phyloP scores from a whole-genome alignment of 2,888 invertebrate species.

The Acanthosepion pharaonis region DNA sequence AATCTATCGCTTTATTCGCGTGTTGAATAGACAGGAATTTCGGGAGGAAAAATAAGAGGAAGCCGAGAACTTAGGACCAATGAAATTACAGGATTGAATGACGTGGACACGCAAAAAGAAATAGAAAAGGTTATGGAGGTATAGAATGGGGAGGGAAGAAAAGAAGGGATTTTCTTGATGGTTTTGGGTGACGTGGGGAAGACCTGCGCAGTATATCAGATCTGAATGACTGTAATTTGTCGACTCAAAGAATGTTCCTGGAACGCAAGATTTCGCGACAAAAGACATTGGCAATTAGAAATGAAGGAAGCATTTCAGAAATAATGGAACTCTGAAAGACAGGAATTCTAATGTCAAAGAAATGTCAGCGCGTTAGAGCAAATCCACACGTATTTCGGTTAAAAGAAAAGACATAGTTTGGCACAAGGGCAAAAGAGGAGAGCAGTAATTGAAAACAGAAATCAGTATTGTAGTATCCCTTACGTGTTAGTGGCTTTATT shows the following conservation, averaged over 20 bases:
- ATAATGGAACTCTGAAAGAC: constrained; percentile 1
- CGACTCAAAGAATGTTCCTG: background rate
- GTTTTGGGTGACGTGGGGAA: too few relatives aligned
- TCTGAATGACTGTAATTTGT: background rate
- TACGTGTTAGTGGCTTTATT: too few relatives aligned
- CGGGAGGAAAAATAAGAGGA: too few relatives aligned
- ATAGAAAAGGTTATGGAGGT: too few relatives aligned
- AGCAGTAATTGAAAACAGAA: too few relatives aligned
- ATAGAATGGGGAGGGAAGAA: background rate
- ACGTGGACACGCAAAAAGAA: too few relatives aligned
- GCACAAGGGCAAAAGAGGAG: too few relatives aligned
- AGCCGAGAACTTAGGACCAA: too few relatives aligned
- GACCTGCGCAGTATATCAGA: background rate
- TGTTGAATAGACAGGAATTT: background rate
- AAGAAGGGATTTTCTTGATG: too few relatives aligned
- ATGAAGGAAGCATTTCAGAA: background rate
- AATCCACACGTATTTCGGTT: background rate
- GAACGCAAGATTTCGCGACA: background rate
- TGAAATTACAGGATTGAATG: too few relatives aligned
- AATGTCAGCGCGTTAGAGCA: background rate
- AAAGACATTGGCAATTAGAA: constrained; percentile 1
- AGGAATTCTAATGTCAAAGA: background rate
- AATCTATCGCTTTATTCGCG: background rate
- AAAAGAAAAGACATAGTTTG: background rate
- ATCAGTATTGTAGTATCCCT: too few relatives aligned